Conservation (phyloP, 1,140 invertebrate species). For the Epicauta chinensis region DNA sequence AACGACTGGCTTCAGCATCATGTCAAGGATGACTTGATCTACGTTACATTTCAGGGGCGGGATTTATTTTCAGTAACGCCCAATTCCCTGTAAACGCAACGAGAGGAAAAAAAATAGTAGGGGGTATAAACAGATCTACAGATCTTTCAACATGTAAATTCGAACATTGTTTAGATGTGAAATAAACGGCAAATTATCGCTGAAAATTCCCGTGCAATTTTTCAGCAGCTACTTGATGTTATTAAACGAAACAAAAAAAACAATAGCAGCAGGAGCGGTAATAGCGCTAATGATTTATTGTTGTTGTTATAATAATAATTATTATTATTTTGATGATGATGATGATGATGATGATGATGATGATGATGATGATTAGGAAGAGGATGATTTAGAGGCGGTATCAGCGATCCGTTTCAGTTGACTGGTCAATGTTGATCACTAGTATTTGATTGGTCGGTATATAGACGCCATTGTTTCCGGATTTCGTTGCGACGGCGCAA, state of each 20-base stretch:
- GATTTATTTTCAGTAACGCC: too few species aligned
- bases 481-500: conserved; percentile 35
- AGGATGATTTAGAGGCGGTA: conserved; percentile 20
- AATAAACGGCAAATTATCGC: neutral
- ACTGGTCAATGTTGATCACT: conserved; percentile 32
- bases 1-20: conserved; percentile 40
- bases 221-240: too few species aligned
- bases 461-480: conserved; percentile 39
- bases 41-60: conserved; percentile 23
- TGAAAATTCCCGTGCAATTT: too few species aligned
- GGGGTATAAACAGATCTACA: neutral
- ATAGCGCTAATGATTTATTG: too few species aligned
- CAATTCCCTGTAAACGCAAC: neutral
- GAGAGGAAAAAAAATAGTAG: neutral
- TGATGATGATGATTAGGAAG: neutral
- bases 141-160: neutral
- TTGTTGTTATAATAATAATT: too few species aligned
- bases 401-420: conserved; percentile 26
- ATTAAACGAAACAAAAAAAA: too few species aligned
- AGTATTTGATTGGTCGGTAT: conserved; percentile 33
- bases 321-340: too few species aligned
- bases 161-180: neutral
- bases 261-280: too few species aligned
- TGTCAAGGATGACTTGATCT: conserved; percentile 42
- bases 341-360: neutral